Conservation (phyloP, 2,113 vertebrate genomes). For the Elgaria multicarinata region DNA sequence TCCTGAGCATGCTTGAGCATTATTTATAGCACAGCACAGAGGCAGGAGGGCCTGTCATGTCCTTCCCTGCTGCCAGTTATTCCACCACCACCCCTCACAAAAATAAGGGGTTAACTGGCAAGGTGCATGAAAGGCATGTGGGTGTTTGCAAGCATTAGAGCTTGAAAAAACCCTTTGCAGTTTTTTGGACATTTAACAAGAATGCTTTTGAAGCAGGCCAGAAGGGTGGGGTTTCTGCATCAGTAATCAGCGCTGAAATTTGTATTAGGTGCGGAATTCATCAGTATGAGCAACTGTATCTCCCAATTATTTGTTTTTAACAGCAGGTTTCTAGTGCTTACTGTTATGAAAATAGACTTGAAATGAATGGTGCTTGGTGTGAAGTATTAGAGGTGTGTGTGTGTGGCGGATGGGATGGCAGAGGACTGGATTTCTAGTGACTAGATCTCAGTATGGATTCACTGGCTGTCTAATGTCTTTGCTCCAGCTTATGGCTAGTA, state of each 20-base stretch:
- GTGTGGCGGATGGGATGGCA: not conserved
- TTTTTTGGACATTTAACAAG: not conserved
- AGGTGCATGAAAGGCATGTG: too few relatives aligned
- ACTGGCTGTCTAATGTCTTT: too few relatives aligned
- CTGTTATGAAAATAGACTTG: not conserved
- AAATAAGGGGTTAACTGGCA: too few relatives aligned
- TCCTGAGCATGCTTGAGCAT: too few relatives aligned
- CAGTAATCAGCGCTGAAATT: not conserved
- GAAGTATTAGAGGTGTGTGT: not conserved
- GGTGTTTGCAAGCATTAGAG: not conserved
- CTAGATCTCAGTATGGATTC: not conserved
- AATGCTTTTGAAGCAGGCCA: not conserved
- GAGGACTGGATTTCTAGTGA: not conserved
- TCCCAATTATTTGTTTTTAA: not conserved
- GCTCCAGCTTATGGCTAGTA: not conserved
- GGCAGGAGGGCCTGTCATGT: too few relatives aligned
- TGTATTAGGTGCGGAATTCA: not conserved
- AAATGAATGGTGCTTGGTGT: not conserved
- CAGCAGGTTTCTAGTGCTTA: not conserved
- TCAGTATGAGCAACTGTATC: not conserved
- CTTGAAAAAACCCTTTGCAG: not conserved
- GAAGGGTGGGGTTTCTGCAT: not conserved
- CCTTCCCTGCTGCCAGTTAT: too few relatives aligned
- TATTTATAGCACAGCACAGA: too few relatives aligned
- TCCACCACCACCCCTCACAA: too few relatives aligned